These are phyloP conservation scores for Spondyliosoma cantharus DNA, from an alignment of 2,797 vertebrate species.

Conservation along the genomic window DNA sequence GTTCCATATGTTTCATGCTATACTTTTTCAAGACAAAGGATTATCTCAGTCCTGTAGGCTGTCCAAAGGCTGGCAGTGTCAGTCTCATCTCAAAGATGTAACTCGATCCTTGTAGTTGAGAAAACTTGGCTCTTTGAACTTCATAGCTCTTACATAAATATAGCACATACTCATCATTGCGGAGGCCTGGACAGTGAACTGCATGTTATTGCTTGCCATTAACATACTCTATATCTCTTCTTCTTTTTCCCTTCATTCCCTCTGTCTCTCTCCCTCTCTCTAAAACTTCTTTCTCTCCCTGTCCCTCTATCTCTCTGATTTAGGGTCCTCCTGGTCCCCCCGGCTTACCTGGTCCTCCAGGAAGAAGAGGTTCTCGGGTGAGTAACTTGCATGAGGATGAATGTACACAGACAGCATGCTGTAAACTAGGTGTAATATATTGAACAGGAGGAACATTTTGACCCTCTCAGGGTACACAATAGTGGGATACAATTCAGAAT, in stretches of 20 bases:
- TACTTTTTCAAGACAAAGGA: slow-evolving; percentile 16
- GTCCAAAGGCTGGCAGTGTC: slow-evolving; percentile 20
- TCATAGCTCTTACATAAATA: slow-evolving; percentile 57
- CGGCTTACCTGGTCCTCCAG: slow-evolving; percentile 92
- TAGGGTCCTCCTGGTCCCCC: slow-evolving; percentile 93
- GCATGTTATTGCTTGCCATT: slow-evolving; percentile 77
- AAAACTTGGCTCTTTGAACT: slow-evolving; percentile 63
- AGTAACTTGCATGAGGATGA: slow-evolving; percentile 77
- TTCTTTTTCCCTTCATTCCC: slow-evolving; percentile 22
- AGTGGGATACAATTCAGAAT: background rate
- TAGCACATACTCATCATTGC: slow-evolving; percentile 59
- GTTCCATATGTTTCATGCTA: slow-evolving; percentile 35
- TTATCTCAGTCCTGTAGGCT: slow-evolving; percentile 26
- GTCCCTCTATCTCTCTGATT: slow-evolving; percentile 59
- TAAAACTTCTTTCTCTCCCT: slow-evolving; percentile 42
- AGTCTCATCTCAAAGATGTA: slow-evolving; percentile 35
- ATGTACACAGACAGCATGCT: background rate
- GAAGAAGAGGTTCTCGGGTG: slow-evolving; percentile 94
- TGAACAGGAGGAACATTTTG: background rate
- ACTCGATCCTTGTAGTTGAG: slow-evolving; percentile 42
- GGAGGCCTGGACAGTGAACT: slow-evolving; percentile 59
- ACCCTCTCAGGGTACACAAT: background rate
- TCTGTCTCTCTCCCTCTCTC: slow-evolving; percentile 30
- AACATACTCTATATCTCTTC: slow-evolving; percentile 54
- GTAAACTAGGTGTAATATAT: background rate